These are phyloP conservation scores for Leucozona laternaria DNA, from an alignment of 2,888 invertebrate species.

Conservation along the genomic window DNA sequence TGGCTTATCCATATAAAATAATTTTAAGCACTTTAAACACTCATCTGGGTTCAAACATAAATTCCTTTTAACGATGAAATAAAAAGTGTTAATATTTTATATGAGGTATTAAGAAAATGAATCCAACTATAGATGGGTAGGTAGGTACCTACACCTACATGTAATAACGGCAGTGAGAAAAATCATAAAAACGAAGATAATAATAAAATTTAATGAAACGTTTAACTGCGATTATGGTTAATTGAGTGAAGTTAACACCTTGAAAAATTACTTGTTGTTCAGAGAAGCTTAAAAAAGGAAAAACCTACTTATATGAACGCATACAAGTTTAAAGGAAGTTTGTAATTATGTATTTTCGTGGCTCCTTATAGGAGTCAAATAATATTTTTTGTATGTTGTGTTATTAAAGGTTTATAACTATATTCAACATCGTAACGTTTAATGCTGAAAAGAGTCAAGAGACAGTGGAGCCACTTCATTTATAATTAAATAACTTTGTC, in stretches of 20 bases:
- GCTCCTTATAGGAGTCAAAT: no score
- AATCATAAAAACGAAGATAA: background rate
- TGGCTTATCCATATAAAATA: background rate
- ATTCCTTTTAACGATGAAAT: slow-evolving; percentile 10
- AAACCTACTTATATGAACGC: background rate
- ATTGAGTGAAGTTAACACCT: slow-evolving; percentile 15
- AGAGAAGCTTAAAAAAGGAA: background rate
- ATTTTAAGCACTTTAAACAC: background rate
- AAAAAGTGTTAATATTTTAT: background rate
- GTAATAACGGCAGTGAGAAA: background rate
- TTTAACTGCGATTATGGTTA: slow-evolving; percentile 33
- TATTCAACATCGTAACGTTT: no score
- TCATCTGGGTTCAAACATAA: background rate
- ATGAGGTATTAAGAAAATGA: background rate
- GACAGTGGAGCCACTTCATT: no score
- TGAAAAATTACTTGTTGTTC: slow-evolving; percentile 3
- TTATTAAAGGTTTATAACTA: no score
- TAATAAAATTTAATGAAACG: slow-evolving; percentile 22
- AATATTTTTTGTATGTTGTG: background rate
- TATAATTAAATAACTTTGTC: no score
- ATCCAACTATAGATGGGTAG: background rate
- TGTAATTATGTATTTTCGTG: no score
- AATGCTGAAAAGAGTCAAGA: no score
- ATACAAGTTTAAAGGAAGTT: background rate
- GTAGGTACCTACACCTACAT: background rate